These are phyloP conservation scores for Meteorus colon DNA, from an alignment of 2,888 invertebrate species.

Conservation along the genomic window DNA sequence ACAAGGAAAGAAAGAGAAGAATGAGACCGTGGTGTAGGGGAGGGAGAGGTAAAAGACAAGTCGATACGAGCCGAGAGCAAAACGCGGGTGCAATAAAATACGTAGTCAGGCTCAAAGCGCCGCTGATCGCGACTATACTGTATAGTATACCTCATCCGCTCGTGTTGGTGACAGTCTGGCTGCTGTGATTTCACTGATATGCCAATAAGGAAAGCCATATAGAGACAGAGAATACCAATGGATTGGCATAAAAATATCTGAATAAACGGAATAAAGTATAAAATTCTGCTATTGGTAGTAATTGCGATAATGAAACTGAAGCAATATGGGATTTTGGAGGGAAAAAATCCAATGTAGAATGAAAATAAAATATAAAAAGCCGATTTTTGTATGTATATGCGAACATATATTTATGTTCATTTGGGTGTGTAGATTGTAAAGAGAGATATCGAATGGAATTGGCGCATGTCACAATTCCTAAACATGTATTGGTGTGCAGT, in stretches of 20 bases:
- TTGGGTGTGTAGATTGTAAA: neutral
- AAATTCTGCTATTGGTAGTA: constrained; percentile 23
- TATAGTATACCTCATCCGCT: neutral
- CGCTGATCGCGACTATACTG: constrained; percentile 41
- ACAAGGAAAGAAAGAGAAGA: neutral
- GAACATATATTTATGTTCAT: neutral
- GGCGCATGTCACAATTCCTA: neutral
- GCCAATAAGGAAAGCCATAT: constrained; percentile 59
- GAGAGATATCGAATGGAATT: constrained; percentile 11
- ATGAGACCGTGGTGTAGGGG: neutral
- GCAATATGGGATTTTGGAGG: constrained; percentile 11
- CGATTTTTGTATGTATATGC: neutral
- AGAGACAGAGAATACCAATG: constrained; percentile 3
- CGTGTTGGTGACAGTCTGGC: constrained; percentile 54
- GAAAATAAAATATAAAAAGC: no score
- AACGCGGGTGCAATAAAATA: constrained; percentile 51
- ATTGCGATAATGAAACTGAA: constrained; percentile 11
- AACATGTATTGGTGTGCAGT: neutral
- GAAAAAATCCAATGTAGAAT: neutral
- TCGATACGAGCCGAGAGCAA: constrained; percentile 33
- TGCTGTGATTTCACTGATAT: constrained; percentile 56
- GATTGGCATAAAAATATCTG: constrained; percentile 51
- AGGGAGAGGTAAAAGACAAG: constrained; percentile 36
- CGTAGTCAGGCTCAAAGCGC: constrained; percentile 51
- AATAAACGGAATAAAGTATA: constrained; percentile 43